These are phyloP conservation scores for Ophion obscuratus DNA, from an alignment of 2,888 invertebrate genomes.

Conservation along the genomic window DNA sequence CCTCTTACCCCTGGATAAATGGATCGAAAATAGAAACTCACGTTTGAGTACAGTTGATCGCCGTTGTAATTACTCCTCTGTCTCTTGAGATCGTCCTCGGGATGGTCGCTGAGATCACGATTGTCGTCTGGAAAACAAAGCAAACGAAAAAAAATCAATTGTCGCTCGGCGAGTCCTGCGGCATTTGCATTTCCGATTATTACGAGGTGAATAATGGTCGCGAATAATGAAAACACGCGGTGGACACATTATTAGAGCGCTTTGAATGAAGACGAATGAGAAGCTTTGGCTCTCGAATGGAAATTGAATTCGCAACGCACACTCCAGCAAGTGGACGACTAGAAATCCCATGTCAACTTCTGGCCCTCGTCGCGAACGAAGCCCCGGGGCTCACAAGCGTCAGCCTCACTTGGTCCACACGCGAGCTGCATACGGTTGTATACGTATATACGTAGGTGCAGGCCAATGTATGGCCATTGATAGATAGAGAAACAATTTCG, in stretches of 20 bases:
- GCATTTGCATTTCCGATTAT: neutral
- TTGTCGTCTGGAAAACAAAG: conserved; percentile 89
- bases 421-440: conserved; percentile 6
- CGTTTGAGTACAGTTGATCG: conserved; percentile 95
- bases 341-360: conserved; percentile 41
- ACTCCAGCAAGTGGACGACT: conserved; percentile 21
- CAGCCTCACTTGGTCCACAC: conserved; percentile 22
- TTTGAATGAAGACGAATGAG: conserved; percentile 38
- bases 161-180: neutral
- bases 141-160: conserved; percentile 32
- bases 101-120: conserved; percentile 94
- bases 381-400: neutral
- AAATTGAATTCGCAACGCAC: conserved; percentile 45
- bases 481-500: conserved; percentile 84
- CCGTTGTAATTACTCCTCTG: conserved; percentile 95
- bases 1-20: neutral
- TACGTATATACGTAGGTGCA: conserved; percentile 54
- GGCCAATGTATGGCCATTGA: conserved; percentile 79
- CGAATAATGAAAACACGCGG: conserved; percentile 33
- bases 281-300: conserved; percentile 52
- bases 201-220: neutral
- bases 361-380: conserved; percentile 26
- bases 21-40: conserved; percentile 85
- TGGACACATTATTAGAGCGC: conserved; percentile 30
- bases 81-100: conserved; percentile 94